phyloP scores from a whole-genome alignment of 2,797 vertebrate species.

The Lagorchestes hirsutus region DNA sequence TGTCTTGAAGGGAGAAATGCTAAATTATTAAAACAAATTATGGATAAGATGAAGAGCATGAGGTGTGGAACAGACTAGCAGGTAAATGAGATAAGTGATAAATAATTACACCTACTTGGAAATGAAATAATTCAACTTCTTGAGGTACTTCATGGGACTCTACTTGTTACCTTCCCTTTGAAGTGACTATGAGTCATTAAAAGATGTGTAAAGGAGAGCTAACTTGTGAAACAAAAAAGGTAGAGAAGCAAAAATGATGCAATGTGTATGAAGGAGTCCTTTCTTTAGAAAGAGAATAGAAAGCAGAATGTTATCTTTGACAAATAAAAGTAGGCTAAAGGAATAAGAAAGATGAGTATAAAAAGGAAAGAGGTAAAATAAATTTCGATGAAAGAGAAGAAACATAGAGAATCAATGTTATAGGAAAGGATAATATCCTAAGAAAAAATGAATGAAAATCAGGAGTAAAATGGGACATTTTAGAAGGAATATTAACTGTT shows the following conservation, averaged over 20 bases:
- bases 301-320: not conserved
- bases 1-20: not conserved
- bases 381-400: not conserved
- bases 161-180: not conserved
- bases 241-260: too few relatives aligned
- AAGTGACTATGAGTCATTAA: not conserved
- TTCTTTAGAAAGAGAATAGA: not conserved
- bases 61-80: not conserved
- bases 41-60: rapidly evolving
- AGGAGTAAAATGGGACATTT: not conserved
- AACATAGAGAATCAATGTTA: not conserved
- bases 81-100: too few relatives aligned
- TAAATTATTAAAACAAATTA: not conserved
- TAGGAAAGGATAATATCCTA: not conserved
- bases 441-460: not conserved
- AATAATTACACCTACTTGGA: not conserved
- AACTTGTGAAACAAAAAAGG: not conserved
- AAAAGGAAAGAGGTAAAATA: not conserved
- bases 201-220: not conserved
- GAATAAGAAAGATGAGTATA: not conserved
- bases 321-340: not conserved
- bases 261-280: too few relatives aligned
- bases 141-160: not conserved
- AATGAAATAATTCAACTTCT: rapidly evolving
- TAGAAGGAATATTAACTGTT: not conserved